phyloP scores from a whole-genome alignment of 2,113 vertebrate species.

The Ceratotherium simum region DNA sequence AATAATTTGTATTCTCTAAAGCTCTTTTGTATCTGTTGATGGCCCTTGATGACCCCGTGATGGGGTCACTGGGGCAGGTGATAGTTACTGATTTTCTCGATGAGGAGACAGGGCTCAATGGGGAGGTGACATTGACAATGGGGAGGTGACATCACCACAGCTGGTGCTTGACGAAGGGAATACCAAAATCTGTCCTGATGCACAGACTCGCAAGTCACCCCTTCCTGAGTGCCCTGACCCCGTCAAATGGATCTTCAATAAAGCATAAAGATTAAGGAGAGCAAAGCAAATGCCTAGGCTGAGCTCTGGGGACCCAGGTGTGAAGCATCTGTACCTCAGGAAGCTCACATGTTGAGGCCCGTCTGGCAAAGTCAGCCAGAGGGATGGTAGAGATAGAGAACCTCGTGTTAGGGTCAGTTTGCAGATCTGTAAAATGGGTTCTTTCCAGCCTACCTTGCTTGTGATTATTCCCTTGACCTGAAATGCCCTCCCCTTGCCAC shows the following conservation, averaged over 20 bases:
- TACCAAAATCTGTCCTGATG: too few relatives aligned
- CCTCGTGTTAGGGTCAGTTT: background rate
- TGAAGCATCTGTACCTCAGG: fast-evolving
- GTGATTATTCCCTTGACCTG: too few relatives aligned
- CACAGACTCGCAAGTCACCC: background rate
- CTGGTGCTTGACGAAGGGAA: background rate
- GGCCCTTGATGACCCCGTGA: fast-evolving
- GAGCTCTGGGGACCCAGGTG: background rate
- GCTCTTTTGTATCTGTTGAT: background rate
- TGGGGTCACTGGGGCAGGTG: too few relatives aligned
- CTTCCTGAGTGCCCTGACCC: background rate
- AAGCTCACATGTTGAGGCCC: fast-evolving
- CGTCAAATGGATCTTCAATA: background rate
- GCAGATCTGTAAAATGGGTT: background rate
- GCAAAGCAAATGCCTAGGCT: background rate
- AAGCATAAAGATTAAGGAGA: background rate
- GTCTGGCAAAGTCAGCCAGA: background rate
- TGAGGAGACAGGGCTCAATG: fast-evolving
- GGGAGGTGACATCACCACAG: background rate
- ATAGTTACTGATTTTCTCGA: background rate
- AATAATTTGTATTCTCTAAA: background rate
- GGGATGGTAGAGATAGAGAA: too few relatives aligned
- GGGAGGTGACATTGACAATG: too few relatives aligned
- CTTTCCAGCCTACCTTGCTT: background rate
- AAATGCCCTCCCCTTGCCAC: fast-evolving